Evolutionary conservation across 2,888 invertebrate species (phyloP).

Genomic region (Chorisops tibialis): DNA sequence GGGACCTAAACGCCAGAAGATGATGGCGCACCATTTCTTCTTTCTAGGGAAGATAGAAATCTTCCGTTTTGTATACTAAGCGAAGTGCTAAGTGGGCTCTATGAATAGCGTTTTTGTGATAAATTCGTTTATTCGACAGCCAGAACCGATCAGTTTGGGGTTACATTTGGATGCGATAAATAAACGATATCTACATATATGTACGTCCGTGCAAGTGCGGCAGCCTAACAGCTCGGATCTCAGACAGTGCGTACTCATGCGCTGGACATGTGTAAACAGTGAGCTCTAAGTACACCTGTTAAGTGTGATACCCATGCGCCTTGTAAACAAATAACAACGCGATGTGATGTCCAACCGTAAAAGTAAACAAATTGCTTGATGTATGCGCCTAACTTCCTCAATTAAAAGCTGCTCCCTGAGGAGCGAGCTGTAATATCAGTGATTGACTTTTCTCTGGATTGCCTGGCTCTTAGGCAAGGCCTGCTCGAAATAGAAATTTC

Average conservation of each 20-base stretch:
- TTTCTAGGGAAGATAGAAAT: not conserved
- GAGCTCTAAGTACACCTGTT: conserved; percentile 23
- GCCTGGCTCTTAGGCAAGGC: too few relatives aligned
- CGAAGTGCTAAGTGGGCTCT: too few relatives aligned
- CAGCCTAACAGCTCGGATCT: too few relatives aligned
- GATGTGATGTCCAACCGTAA: conserved; percentile 27
- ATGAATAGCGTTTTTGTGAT: too few relatives aligned
- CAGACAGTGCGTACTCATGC: not conserved
- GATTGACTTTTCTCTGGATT: conserved; percentile 12
- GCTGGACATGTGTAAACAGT: conserved; percentile 18
- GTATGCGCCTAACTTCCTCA: conserved; percentile 29
- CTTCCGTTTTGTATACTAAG: not conserved
- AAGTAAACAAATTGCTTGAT: conserved; percentile 25
- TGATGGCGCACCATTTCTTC: conserved; percentile 2
- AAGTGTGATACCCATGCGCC: conserved; percentile 17
- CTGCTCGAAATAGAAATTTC: not conserved
- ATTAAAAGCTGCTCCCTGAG: conserved; percentile 17
- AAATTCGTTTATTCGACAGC: too few relatives aligned
- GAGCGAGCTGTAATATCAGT: conserved; percentile 7
- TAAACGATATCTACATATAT: too few relatives aligned
- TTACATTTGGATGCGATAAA: too few relatives aligned
- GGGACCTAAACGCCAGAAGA: conserved; percentile 10
- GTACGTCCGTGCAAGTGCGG: too few relatives aligned
- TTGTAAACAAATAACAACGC: conserved; percentile 18
- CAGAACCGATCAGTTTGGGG: too few relatives aligned